Conservation (phyloP, 1,140 invertebrate species). For the Acarapis woodi region DNA sequence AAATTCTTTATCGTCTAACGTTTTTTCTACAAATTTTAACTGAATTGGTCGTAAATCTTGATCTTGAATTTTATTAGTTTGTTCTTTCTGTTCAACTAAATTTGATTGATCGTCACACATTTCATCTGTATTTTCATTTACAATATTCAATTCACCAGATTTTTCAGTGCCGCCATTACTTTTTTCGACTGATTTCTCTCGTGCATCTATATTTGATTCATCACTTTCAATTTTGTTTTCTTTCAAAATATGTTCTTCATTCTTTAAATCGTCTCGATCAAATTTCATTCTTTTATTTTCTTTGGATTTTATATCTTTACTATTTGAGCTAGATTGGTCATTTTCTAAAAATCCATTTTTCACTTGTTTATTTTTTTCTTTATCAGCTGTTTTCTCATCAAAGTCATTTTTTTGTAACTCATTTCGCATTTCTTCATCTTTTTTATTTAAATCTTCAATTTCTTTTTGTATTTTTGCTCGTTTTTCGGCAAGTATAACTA, state of each 20-base stretch:
- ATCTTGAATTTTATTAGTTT: background rate
- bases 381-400: slow-evolving; percentile 11
- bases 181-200: background rate
- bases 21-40: slow-evolving; percentile 5
- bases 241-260: background rate
- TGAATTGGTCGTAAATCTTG: too few species aligned
- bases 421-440: slow-evolving; percentile 13
- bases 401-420: background rate
- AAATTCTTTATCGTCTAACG: slow-evolving; percentile 12
- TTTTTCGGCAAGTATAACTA: slow-evolving; percentile 21
- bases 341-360: background rate
- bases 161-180: background rate
- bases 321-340: background rate
- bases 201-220: background rate
- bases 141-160: background rate
- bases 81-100: slow-evolving; percentile 11
- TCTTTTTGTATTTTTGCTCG: slow-evolving; percentile 20
- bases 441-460: slow-evolving; percentile 15
- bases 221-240: background rate
- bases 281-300: background rate
- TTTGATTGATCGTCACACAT: slow-evolving; percentile 10
- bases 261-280: background rate
- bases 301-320: background rate
- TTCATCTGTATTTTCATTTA: slow-evolving; percentile 10
- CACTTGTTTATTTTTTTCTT: background rate